These are phyloP conservation scores for Andrena cerasifolii DNA, from an alignment of 1,140 invertebrate genomes.

Conservation along the genomic window DNA sequence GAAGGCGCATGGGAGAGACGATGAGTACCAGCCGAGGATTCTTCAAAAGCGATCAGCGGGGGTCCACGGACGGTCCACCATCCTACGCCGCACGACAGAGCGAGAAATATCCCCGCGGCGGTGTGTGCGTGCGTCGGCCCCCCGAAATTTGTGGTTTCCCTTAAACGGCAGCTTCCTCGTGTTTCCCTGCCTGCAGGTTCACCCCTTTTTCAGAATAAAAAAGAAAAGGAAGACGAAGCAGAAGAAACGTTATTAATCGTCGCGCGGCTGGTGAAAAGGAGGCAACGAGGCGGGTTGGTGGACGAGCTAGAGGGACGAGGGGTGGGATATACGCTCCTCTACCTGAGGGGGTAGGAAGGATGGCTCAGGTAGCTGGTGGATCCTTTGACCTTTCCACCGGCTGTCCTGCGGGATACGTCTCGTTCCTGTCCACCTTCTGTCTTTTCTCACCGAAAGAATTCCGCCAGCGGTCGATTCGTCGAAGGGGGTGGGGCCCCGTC, in stretches of 20 bases:
- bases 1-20: slow-evolving; percentile 29
- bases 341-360: slow-evolving; percentile 37
- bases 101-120: neutral
- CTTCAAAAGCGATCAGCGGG: slow-evolving; percentile 72
- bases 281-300: slow-evolving; percentile 13
- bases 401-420: slow-evolving; percentile 68
- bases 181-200: slow-evolving; percentile 49
- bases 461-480: slow-evolving; percentile 57
- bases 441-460: slow-evolving; percentile 72
- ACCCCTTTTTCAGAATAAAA: slow-evolving; percentile 35
- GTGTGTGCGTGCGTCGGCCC: neutral
- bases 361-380: slow-evolving; percentile 76
- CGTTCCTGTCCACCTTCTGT: slow-evolving; percentile 66
- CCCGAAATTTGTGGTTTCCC: slow-evolving; percentile 58
- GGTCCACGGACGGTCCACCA: slow-evolving; percentile 53
- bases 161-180: slow-evolving; percentile 60
- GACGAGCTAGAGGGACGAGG: slow-evolving; percentile 15
- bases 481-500: slow-evolving; percentile 54
- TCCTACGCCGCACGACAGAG: slow-evolving; percentile 2
- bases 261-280: slow-evolving; percentile 57
- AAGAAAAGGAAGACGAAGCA: too few species aligned
- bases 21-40: slow-evolving; percentile 63
- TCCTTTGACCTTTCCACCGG: slow-evolving; percentile 78
- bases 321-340: slow-evolving; percentile 11
- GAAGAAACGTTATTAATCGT: slow-evolving; percentile 61